phyloP scores from a whole-genome alignment of 2,797 vertebrate genomes.

The Pyrocephalus nanus region DNA sequence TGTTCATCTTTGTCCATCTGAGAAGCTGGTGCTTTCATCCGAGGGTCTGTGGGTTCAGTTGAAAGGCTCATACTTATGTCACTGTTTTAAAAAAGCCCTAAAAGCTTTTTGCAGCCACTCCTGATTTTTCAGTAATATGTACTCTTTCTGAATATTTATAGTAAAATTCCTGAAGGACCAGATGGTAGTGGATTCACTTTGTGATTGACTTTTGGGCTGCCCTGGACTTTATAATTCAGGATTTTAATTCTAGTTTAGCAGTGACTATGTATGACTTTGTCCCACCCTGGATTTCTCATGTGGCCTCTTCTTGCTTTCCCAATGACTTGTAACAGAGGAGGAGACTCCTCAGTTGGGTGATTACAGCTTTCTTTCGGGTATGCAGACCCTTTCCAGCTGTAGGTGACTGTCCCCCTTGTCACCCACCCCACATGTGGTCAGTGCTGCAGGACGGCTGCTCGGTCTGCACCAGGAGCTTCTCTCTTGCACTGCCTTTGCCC shows the following conservation, averaged over 20 bases:
- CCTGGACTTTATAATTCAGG: not conserved
- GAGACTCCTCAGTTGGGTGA: not conserved
- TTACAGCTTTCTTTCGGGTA: not conserved
- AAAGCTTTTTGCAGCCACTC: not conserved
- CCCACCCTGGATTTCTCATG: not conserved
- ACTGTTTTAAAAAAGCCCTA: not conserved
- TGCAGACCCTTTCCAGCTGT: not conserved
- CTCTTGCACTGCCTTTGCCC: not conserved
- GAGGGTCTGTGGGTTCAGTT: not conserved
- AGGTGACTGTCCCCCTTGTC: not conserved
- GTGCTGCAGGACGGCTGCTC: not conserved
- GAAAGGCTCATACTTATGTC: not conserved
- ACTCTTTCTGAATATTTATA: not conserved
- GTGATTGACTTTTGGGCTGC: not conserved
- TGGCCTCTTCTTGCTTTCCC: not conserved
- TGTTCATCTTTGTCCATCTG: not conserved
- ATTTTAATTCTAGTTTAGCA: not conserved
- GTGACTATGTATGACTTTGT: not conserved
- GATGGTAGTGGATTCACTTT: not conserved
- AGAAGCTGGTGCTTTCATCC: not conserved
- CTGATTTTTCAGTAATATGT: not conserved
- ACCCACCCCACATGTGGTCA: fast-evolving
- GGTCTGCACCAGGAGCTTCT: not conserved
- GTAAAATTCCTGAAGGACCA: not conserved
- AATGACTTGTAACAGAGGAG: not conserved